A percentile compares a stretch with the other conserved stretches of the same genome.
phyloP scores from a whole-genome alignment of 2,888 invertebrate genomes.

The Laothoe populi region DNA sequence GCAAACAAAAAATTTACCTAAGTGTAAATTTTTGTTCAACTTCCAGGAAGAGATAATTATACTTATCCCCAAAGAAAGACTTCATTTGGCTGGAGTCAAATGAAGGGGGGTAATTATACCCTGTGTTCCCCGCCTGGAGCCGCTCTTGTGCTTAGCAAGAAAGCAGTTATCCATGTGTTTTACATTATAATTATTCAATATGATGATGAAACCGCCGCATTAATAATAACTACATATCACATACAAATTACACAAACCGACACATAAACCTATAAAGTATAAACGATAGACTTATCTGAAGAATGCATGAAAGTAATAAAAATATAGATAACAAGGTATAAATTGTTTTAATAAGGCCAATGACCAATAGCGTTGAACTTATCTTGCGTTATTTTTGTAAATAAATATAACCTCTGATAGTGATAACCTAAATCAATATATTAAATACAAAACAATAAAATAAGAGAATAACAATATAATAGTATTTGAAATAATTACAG shows the following conservation, averaged over 20 bases:
- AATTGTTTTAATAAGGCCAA: constrained; percentile 32
- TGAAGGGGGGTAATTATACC: too few relatives aligned
- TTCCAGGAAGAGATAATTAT: too few relatives aligned
- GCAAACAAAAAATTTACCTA: too few relatives aligned
- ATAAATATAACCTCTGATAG: too few relatives aligned
- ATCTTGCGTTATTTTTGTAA: not conserved
- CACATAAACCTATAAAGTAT: constrained; percentile 41
- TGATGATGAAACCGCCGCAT: constrained; percentile 34
- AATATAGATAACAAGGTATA: constrained; percentile 48
- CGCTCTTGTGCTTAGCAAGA: too few relatives aligned
- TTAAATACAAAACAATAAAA: too few relatives aligned
- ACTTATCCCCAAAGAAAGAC: too few relatives aligned
- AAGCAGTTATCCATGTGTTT: not conserved
- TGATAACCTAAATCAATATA: too few relatives aligned
- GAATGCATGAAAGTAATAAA: constrained; percentile 30
- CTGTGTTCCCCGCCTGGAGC: too few relatives aligned
- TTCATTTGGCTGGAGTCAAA: too few relatives aligned
- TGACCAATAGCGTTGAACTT: not conserved
- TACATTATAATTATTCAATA: constrained; percentile 9
- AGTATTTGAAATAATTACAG: not conserved
- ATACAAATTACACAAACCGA: constrained; percentile 60
- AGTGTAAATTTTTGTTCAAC: too few relatives aligned
- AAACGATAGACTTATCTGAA: constrained; percentile 17
- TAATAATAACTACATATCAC: constrained; percentile 61
- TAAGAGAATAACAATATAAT: too few relatives aligned